Evolutionary conservation across 1,140 invertebrate genomes (phyloP).

Genomic region (Solenopsis invicta): DNA sequence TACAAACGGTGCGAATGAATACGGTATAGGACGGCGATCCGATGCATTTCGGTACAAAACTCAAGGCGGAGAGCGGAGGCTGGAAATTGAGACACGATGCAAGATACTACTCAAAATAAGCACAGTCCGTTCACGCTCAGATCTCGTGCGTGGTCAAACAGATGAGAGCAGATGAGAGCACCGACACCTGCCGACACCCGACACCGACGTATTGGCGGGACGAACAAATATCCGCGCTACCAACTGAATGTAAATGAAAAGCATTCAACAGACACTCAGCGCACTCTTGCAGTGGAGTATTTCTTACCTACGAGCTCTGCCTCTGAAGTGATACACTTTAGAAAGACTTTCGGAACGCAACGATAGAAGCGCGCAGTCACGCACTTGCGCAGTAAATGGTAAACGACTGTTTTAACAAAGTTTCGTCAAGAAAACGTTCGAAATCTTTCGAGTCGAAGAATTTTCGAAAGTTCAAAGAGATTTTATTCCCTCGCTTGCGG

Average conservation of each 20-base stretch:
- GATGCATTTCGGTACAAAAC: neutral
- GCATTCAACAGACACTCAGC: neutral
- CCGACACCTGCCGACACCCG: no score
- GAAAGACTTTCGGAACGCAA: neutral
- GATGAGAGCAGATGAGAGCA: no score
- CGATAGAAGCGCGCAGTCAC: neutral
- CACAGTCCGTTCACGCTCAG: neutral
- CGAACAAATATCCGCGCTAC: neutral
- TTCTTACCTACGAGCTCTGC: no score
- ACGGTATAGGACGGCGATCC: neutral
- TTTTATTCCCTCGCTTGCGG: no score
- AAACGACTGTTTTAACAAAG: neutral
- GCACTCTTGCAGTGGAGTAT: no score
- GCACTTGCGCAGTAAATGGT: neutral
- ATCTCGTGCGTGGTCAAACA: neutral
- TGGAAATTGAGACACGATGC: neutral
- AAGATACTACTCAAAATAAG: neutral
- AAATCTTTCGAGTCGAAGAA: neutral
- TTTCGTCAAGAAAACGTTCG: neutral
- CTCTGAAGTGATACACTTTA: no score
- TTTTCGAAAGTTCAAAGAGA: neutral
- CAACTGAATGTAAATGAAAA: neutral
- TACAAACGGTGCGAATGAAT: neutral
- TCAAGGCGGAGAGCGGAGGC: neutral
- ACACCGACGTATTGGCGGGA: slow-evolving; percentile 13